A percentile compares a stretch with the other conserved stretches of the same genome.
phyloP scores from a whole-genome alignment of 2,113 vertebrate species.

The Eretmochelys imbricata region DNA sequence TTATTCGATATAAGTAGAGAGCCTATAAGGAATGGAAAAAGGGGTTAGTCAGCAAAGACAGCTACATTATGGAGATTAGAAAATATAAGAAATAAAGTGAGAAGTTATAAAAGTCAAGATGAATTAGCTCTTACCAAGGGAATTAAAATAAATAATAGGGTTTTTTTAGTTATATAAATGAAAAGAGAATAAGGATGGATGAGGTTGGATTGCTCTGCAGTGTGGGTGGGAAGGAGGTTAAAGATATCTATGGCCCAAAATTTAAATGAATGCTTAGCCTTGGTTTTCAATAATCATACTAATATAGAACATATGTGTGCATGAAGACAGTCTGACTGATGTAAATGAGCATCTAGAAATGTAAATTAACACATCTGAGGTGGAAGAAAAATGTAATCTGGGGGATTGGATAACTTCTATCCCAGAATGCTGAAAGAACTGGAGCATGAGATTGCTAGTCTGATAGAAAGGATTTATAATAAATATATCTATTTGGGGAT shows the following conservation, averaged over 20 bases:
- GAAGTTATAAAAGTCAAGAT: neutral
- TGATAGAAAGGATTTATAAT: neutral
- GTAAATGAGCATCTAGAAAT: neutral
- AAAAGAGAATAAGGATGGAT: neutral
- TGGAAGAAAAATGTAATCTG: neutral
- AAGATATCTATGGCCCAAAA: neutral
- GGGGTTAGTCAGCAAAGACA: neutral
- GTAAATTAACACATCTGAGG: neutral
- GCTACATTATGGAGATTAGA: neutral
- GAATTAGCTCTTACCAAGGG: neutral
- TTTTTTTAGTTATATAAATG: neutral
- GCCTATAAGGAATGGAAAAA: neutral
- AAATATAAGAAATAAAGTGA: neutral
- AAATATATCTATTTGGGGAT: neutral
- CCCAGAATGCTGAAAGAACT: neutral
- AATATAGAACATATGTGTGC: neutral
- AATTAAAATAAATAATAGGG: neutral
- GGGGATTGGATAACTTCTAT: neutral
- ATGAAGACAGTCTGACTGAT: neutral
- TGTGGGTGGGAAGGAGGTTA: neutral
- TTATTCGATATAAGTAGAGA: neutral
- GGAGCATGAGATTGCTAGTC: neutral
- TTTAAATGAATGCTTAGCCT: neutral
- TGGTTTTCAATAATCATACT: neutral
- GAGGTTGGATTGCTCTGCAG: neutral